A percentile compares a stretch with the other conserved stretches of the same genome.
Evolutionary conservation across 2,888 invertebrate genomes (phyloP).

Genomic region (Cotesia congregata): DNA sequence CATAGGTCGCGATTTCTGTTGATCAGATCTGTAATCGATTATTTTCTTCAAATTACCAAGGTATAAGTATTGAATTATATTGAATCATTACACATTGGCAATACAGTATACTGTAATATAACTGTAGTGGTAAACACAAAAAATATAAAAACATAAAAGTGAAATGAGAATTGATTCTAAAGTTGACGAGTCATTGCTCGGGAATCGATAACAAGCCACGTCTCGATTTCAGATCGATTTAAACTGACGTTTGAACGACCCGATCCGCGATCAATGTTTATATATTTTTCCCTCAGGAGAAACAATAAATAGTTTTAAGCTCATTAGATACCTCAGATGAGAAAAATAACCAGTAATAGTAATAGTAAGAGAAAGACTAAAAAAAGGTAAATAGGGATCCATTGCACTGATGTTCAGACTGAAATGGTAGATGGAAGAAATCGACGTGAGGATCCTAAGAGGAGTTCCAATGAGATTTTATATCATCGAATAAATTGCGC

Average conservation of each 20-base stretch:
- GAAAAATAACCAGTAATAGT: not conserved
- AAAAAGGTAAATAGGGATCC: conserved; percentile 10
- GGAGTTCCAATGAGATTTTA: not conserved
- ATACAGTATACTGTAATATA: too few relatives aligned
- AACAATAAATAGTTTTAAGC: conserved; percentile 41
- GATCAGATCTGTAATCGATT: too few relatives aligned
- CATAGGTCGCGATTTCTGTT: too few relatives aligned
- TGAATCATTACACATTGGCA: not conserved
- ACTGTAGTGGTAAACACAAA: too few relatives aligned
- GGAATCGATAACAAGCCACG: conserved; percentile 37
- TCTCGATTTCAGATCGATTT: conserved; percentile 31
- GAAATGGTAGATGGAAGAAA: not conserved
- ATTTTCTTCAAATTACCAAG: too few relatives aligned
- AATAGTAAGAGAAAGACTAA: conserved; percentile 30
- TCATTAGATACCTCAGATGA: conserved; percentile 32
- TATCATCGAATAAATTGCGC: conserved; percentile 1
- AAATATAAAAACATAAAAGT: too few relatives aligned
- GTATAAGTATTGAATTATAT: too few relatives aligned
- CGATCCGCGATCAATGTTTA: conserved; percentile 19
- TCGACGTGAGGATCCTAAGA: not conserved
- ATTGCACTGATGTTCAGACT: not conserved
- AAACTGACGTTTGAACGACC: conserved; percentile 23
- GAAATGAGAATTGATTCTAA: too few relatives aligned
- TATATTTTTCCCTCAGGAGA: conserved; percentile 19
- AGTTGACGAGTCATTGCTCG: conserved; percentile 34